Conservation (phyloP, 1,140 invertebrate genomes). For the Glossosoma conforme region DNA sequence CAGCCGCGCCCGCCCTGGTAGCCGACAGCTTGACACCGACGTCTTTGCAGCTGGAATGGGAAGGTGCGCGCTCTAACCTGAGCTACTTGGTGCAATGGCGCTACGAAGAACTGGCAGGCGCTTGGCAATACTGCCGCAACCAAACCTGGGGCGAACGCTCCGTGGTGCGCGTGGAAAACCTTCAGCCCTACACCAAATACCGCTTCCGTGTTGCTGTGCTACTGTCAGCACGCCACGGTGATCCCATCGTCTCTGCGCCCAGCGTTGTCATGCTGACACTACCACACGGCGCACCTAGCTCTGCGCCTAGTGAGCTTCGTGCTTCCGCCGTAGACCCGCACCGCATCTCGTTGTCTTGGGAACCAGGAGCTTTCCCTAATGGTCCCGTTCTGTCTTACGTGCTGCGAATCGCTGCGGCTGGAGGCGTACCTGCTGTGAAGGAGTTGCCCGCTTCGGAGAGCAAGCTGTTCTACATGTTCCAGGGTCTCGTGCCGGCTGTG, state of each 20-base stretch:
- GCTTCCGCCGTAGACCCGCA: slow-evolving; percentile 76
- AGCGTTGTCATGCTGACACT: slow-evolving; percentile 78
- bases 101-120: slow-evolving; percentile 60
- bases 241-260: slow-evolving; percentile 71
- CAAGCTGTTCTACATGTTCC: slow-evolving; percentile 69
- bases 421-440: slow-evolving; percentile 62
- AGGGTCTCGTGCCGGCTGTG: slow-evolving; percentile 66
- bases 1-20: slow-evolving; percentile 68
- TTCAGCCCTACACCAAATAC: slow-evolving; percentile 86
- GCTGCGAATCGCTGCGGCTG: slow-evolving; percentile 58
- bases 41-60: slow-evolving; percentile 78
- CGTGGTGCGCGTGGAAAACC: slow-evolving; percentile 63
- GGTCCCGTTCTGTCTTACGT: slow-evolving; percentile 83
- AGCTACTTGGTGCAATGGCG: slow-evolving; percentile 72
- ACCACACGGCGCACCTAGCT: slow-evolving; percentile 65
- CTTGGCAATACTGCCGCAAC: slow-evolving; percentile 71
- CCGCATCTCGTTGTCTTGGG: slow-evolving; percentile 81
- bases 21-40: slow-evolving; percentile 68
- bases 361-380: slow-evolving; percentile 79
- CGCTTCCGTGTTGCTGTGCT: slow-evolving; percentile 79
- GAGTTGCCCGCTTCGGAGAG: slow-evolving; percentile 68
- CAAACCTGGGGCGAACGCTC: slow-evolving; percentile 63
- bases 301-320: slow-evolving; percentile 66
- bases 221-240: slow-evolving; percentile 58
- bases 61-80: slow-evolving; percentile 54